Percentiles rank a stretch among this genome's conserved stretches.
Evolutionary conservation across 2,113 vertebrate species (phyloP).

Genomic region (Capreolus pygargus): DNA sequence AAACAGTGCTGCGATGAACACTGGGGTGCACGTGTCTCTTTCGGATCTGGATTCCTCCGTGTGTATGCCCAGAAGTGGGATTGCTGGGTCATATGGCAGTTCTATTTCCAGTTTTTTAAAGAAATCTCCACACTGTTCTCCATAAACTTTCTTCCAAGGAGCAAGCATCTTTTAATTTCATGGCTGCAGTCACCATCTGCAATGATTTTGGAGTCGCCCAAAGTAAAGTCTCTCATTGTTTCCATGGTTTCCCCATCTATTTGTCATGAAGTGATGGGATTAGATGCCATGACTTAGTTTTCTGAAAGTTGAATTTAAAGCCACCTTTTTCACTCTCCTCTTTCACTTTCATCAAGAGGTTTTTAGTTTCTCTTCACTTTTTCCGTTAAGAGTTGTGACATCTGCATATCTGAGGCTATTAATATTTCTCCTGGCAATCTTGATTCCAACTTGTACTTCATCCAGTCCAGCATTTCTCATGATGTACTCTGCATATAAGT

Average conservation of each 20-base stretch:
- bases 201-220: neutral
- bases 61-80: too few species aligned
- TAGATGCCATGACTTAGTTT: neutral
- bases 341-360: neutral
- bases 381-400: rapidly evolving
- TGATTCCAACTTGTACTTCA: neutral
- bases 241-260: neutral
- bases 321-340: neutral
- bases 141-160: neutral
- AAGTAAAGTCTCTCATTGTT: neutral
- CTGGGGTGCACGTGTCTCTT: too few species aligned
- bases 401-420: neutral
- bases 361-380: neutral
- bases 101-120: too few species aligned
- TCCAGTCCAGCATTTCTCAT: neutral
- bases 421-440: neutral
- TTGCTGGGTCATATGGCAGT: too few species aligned
- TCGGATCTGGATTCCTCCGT: too few species aligned
- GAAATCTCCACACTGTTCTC: too few species aligned
- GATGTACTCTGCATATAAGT: neutral
- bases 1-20: too few species aligned
- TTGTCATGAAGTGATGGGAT: neutral
- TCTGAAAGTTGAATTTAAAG: neutral
- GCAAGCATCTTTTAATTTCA: neutral
- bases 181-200: neutral